Base-by-base conservation (phyloP, 2,888 invertebrate species). In the Sinopyrophorus schimmeli region DNA sequence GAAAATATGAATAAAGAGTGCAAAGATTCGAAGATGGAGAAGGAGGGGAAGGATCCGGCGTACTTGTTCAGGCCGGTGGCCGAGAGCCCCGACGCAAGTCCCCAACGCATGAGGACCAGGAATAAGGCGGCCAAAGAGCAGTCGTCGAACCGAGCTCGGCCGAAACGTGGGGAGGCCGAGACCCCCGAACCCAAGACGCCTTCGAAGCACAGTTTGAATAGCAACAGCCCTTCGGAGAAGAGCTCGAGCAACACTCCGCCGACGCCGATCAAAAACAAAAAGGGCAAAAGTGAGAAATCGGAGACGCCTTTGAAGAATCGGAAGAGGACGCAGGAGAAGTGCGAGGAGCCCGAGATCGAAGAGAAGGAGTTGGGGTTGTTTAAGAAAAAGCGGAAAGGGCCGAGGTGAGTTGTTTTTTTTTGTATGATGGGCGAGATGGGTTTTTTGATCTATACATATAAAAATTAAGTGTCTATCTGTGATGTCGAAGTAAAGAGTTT, bases 51-150 rank as follows among this genome's bases (percentile, higher is more conserved):
- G 40, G 59, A 61, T 17, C 46, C 55, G 5, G 49, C 60, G 9
- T 63, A 61, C 32, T 53, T 62, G 15, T 63, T 62, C 41, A 42
- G 60, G 27, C 60, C 62, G 3, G 60, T 65, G 39, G 48, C 64
- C 58, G 83, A 83, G 40, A 86, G 82, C 64, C 84, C 84, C 64
- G 91, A 90, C 70, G 86, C 86, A 67, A 88, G 88, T 69, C 92
- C 92, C 39, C 90, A 89, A 70, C 84, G 92, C 73, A 91, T 92
- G 87, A 83, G 92, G 70, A 92, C 92, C 54, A 79, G 92, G 64
- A 89, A 91, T 74, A 86, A 87, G 71, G 81, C 80, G 63, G 83
- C 86, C 39, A 89, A 90, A 76, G 86, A 91, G 75, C 82, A 83
- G 71, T 81, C 79, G 3, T 57, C 57, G 1, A 70, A 66, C 43